These are phyloP conservation scores for Pogonomyrmex barbatus DNA, from an alignment of 1,140 invertebrate genomes.

Conservation along the genomic window DNA sequence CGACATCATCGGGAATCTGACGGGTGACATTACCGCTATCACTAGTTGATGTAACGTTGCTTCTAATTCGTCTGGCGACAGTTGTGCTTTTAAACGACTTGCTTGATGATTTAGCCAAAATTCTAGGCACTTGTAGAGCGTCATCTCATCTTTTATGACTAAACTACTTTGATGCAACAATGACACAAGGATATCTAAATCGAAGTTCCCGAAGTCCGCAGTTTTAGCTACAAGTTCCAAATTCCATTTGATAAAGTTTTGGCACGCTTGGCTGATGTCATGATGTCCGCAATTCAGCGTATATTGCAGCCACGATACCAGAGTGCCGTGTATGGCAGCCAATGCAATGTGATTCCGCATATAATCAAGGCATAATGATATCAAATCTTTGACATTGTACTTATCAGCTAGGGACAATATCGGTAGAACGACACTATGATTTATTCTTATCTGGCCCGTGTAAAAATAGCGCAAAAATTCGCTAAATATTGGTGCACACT, in stretches of 20 bases:
- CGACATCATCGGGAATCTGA: constrained; percentile 97
- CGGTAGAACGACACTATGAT: constrained; percentile 93
- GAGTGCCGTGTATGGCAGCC: constrained; percentile 91
- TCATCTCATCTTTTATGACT: constrained; percentile 96
- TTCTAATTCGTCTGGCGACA: constrained; percentile 85
- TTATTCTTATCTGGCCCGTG: constrained; percentile 95
- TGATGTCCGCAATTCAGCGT: constrained; percentile 93
- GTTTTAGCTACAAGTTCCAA: constrained; percentile 93
- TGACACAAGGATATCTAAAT: constrained; percentile 91
- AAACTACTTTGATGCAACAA: constrained; percentile 94
- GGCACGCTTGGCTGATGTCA: constrained; percentile 91
- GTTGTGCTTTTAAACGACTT: constrained; percentile 86
- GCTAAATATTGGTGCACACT: constrained; percentile 94
- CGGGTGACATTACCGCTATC: constrained; percentile 90
- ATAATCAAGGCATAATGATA: constrained; percentile 93
- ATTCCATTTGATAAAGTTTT: constrained; percentile 97
- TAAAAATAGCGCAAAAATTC: constrained; percentile 97
- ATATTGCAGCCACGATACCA: constrained; percentile 97
- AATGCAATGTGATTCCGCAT: constrained; percentile 95
- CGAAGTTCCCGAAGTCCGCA: constrained; percentile 93
- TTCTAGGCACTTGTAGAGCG: constrained; percentile 92
- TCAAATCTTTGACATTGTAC: constrained; percentile 96
- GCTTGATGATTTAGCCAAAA: constrained; percentile 91
- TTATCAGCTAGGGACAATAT: constrained; percentile 96
- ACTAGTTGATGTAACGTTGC: constrained; percentile 89